phyloP scores from a whole-genome alignment of 2,888 invertebrate genomes.

The Microctonus brassicae region DNA sequence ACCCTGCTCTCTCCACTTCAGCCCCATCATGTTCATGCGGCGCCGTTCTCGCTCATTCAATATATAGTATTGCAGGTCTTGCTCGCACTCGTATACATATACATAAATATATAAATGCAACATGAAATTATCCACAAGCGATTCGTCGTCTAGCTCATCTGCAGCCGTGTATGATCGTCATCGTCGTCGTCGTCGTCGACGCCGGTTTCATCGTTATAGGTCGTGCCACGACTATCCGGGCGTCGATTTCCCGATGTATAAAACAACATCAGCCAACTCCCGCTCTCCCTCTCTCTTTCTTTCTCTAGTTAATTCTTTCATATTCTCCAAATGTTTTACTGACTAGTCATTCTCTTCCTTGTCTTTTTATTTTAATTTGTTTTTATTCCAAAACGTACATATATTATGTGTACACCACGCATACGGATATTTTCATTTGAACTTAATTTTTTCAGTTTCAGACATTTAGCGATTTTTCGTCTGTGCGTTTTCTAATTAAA shows the following conservation, averaged over 20 bases:
- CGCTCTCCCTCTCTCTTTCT: too few species aligned
- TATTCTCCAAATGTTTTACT: slow-evolving; percentile 33
- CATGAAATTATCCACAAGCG: slow-evolving; percentile 24
- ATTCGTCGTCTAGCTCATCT: slow-evolving; percentile 31
- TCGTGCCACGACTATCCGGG: slow-evolving; percentile 32
- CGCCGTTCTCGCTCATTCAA: slow-evolving; percentile 34
- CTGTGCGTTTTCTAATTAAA: slow-evolving; percentile 26
- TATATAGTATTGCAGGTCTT: slow-evolving; percentile 25
- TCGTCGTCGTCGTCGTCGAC: slow-evolving; percentile 23
- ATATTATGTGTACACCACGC: neutral
- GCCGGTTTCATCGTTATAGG: slow-evolving; percentile 30
- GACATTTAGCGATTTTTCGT: neutral
- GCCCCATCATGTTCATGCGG: slow-evolving; percentile 34
- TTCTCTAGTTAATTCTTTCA: slow-evolving; percentile 24
- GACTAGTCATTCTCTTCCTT: slow-evolving; percentile 11
- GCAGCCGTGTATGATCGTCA: slow-evolving; percentile 17
- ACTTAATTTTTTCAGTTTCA: neutral
- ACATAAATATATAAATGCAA: too few species aligned
- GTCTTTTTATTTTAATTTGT: neutral
- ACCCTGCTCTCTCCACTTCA: slow-evolving; percentile 32
- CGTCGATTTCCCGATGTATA: slow-evolving; percentile 26
- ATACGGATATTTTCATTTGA: neutral
- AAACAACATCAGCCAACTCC: too few species aligned
- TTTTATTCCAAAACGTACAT: neutral
- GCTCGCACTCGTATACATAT: slow-evolving; percentile 26